Percentiles rank a stretch among this genome's conserved stretches.
These are phyloP conservation scores for Arrhamphus sclerolepis DNA, from an alignment of 2,797 vertebrate species.

Conservation along the genomic window DNA sequence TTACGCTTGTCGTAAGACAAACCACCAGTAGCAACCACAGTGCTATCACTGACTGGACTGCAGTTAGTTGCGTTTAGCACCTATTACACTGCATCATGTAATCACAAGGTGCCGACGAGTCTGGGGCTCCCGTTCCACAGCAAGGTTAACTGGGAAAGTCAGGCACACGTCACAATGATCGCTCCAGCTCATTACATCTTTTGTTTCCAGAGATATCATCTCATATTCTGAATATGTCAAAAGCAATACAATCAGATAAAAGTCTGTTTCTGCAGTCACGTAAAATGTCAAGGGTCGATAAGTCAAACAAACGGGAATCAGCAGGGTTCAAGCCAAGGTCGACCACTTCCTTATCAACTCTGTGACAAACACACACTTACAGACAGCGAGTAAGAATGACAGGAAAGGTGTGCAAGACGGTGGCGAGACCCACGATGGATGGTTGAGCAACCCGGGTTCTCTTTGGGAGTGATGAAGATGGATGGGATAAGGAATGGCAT, in stretches of 20 bases:
- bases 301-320: conserved; percentile 4
- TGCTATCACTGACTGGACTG: conserved; percentile 16
- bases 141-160: conserved; percentile 8
- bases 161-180: neutral
- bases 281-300: conserved; percentile 9
- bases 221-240: conserved; percentile 6
- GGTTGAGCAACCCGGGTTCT: no score
- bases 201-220: neutral
- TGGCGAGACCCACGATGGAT: no score
- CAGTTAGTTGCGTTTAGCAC: neutral
- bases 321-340: conserved; percentile 9
- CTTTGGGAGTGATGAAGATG: no score
- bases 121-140: neutral
- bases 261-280: neutral
- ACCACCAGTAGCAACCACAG: conserved; percentile 5
- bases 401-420: no score
- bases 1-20: conserved; percentile 6
- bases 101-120: conserved; percentile 1
- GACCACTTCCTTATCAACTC: conserved; percentile 11
- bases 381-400: neutral
- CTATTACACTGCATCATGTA: neutral
- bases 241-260: neutral
- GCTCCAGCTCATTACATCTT: neutral
- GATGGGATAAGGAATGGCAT: no score
- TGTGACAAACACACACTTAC: conserved; percentile 8